These are phyloP conservation scores for Anadara kagoshimensis DNA, from an alignment of 1,140 invertebrate genomes.

Conservation along the genomic window DNA sequence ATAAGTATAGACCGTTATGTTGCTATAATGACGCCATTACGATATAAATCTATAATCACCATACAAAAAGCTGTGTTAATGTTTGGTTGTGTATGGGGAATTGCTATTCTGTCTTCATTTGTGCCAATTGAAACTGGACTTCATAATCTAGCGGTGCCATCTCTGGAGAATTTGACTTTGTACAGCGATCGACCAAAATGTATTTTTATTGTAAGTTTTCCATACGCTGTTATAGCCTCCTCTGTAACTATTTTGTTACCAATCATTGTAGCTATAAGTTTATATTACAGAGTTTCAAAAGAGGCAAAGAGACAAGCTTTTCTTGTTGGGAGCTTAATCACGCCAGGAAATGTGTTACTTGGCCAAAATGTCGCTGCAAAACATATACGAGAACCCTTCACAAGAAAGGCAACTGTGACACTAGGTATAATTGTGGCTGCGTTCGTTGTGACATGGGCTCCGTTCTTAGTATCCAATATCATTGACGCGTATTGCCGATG, in stretches of 20 bases:
- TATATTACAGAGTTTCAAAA: constrained; percentile 65
- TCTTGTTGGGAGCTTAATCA: constrained; percentile 59
- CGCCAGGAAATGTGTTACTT: constrained; percentile 58
- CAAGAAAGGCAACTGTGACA: constrained; percentile 66
- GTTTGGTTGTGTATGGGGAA: constrained; percentile 95
- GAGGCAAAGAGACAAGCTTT: constrained; percentile 65
- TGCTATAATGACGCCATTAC: constrained; percentile 98
- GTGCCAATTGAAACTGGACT: constrained; percentile 95
- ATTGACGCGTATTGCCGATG: constrained; percentile 90
- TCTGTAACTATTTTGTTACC: constrained; percentile 62
- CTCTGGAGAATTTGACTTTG: constrained; percentile 60
- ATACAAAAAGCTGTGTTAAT: constrained; percentile 85
- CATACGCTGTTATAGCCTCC: constrained; percentile 56
- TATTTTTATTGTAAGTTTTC: constrained; percentile 60
- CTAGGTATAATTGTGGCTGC: constrained; percentile 77
- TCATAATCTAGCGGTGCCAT: constrained; percentile 76
- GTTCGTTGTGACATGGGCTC: constrained; percentile 97
- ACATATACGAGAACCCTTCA: constrained; percentile 62
- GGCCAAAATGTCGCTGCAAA: constrained; percentile 60
- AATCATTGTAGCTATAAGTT: constrained; percentile 60
- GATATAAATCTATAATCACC: constrained; percentile 96
- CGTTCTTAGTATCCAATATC: constrained; percentile 98
- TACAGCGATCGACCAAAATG: constrained; percentile 52
- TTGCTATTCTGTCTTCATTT: constrained; percentile 96
- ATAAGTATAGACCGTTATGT: constrained; percentile 98